Base-by-base conservation (phyloP, 2,888 invertebrate species). In the Phlogophora meticulosa region DNA sequence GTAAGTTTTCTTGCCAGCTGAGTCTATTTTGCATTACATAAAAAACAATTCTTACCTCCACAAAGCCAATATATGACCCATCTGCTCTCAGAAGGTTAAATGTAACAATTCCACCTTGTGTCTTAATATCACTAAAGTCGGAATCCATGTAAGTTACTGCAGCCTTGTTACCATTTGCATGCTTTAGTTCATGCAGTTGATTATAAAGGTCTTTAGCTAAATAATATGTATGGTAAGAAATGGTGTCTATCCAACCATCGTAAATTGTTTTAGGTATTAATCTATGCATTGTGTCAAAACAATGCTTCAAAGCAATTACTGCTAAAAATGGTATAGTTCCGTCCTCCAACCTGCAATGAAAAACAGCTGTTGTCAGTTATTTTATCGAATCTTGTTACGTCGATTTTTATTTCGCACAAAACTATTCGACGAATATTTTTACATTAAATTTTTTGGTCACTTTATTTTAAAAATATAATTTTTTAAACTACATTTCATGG, bases 271-370 rank as follows among this genome's bases (percentile, higher is more conserved):
- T 93, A 56, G 98, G 97, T 84, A 97, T 96, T 17, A 98, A 88
- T 71, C 96, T 95, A 62, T 97, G 93, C 62, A 99, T 87, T 7
- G 97, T 96, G 64, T 98, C 97, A 88, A 99, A 98, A 57, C 99
- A 99, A 92, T 98, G 97, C 76, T 97, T 96, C 7, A 99, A 89
- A 1, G 98, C 96, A 53, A 98, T 92, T 72, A 99, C 98, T 24
- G 98, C 97, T 49, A 99, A 94, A 91, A 98, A 99, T 17, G 99
- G 96, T 17, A 98, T 84, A 0, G 99, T 99, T 4, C 99, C 99
- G 95, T 99, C 99, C 96, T 99, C 99, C 93, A 99, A 98, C 80
- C 98, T 98, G 91, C 22, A 92, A 95, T 74, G 15, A 48, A 48
- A 92, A 94, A 74, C 9, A 52, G 24, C n/a, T n/a, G n/a, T n/a